Base-by-base conservation (phyloP, 2,113 vertebrate species). In the Melanostigma gelatinosum region DNA sequence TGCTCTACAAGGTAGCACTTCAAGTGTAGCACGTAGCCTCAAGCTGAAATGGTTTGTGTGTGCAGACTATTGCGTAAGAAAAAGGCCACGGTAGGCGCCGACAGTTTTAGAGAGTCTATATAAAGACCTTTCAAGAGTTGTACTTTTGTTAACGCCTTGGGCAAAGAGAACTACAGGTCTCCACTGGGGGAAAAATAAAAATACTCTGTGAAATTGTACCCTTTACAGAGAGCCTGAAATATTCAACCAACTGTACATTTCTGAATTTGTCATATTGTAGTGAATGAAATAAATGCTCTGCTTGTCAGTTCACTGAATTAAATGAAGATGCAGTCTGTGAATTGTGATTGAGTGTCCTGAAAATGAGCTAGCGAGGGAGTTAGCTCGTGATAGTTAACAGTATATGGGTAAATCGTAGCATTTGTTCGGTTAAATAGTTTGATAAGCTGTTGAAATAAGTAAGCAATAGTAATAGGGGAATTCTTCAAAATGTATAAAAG, bases 61-160 rank as follows among this genome's bases (percentile, higher is more conserved):
- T 86, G 72, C 67, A 64, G 76, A 77, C 46, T 75, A 72, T 89
- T 89, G 80, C 38, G 55, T 86, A 79, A 54, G 90, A 54, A 57
- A 89, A 91, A 88, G 89, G 81, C 82, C 72, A 85, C 62, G 52
- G 76, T 78, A 69, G 85, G 64, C 72, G 80, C 76, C 1, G 64
- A 79, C 80, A 79, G 73, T 87, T 87, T 86, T 79, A 79, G 73
- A 79, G 73, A 80, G 58, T 85, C 87, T 82, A 85, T 90, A 89
- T 90, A 83, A 90, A 89, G 83, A 36, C 40, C 38, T 77, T 80
- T 87, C 61, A 65, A 48, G 60, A 82, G 60, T 75, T 85, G 76
- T 74, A 66, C 78, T 83, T 80, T 85, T 80, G 72, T 77, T 77
- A 75, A 74, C 0, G 71, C 81, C 81, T 86, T 54, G 54, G 63